Base-by-base conservation (phyloP, 2,797 vertebrate genomes). In the Graptemys geographica region DNA sequence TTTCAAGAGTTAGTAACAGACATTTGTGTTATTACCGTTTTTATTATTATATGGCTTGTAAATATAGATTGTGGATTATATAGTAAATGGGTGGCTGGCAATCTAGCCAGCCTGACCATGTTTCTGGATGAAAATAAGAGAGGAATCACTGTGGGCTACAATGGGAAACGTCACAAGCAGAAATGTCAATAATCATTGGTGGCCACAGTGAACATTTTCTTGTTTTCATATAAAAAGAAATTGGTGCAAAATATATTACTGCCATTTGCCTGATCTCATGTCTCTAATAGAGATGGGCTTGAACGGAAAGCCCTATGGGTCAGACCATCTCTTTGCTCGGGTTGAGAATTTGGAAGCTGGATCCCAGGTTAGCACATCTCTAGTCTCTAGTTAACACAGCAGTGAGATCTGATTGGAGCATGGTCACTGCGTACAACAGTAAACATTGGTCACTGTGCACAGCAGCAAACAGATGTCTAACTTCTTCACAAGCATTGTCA, bases 321-420 rank as follows among this genome's bases (percentile, higher is more conserved):
- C 65, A 37, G n/a, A 41, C 7, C 79, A 12, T 37, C 19, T 0
- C 3, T 33, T 65, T 33, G 6, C 11, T 41, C n/a, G 27, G 10
- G 18, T 23, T 59, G 16, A 3, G 5, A 53, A 49, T 41, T 23
- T 72, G 49, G 53, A 51, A 52, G 27, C 57, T 33, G 69, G 47
- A 76, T 21, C 41, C 28, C 51, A 47, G 28, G n/a, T 47, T 15
- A 72, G 65, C 5, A 12, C 12, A 74, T 5, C 83, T 28, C 7
- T 37, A 3, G 69, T 21, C 31, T 0, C 1, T 8, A 57, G 76
- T 1, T 2, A 4, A 69, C 10, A 44, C 83, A 83, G 19, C 2
- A 2, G 28, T 3, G 55, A 76, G 49, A 72, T 10, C 69, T 49
- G 62, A 23, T 19, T 41, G 65, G 37, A 37, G n/a, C 21, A 23